Evolutionary conservation across 1,140 invertebrate genomes (phyloP), one percentile per base, ranked within the genome.

Genomic region (Laodelphax striatellus): DNA sequence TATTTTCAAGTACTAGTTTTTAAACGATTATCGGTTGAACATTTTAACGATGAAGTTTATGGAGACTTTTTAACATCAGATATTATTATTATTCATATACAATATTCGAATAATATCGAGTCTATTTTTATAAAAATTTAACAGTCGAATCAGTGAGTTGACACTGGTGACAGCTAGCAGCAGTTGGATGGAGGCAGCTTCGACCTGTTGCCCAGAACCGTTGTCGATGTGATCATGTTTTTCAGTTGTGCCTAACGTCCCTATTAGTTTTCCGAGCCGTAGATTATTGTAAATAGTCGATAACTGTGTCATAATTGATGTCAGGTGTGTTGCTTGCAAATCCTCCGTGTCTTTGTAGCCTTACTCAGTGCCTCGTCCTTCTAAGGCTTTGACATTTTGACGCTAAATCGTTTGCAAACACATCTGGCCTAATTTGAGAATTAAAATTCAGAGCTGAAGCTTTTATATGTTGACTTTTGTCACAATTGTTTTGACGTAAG

Each of bases 311-410:
- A n/a, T 44, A 44, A 44, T 44, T 44, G 14, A 50, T 63, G 50
- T 58, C 16, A 43, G 16, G 58, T 52, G 22, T 55, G 41, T 55
- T 44, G 59, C 59, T 60, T 60, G 28, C 54, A 55, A 24, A 31
- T 60, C 59, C 59, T 55, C 17, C 41, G 41, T 60, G 59, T 58
- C 57, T 34, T 28, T 55, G 57, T 60, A 60, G 59, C 59, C 59
- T 60, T 60, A 60, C 52, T 55, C 59, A 60, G 59, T 60, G 59
- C 59, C 59, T 60, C 46, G 50, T 60, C 50, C 46, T 41, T 22
- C 31, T 53, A 52, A 54, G 50, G 54, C 46, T 28, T 52, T 54
- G 13, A 44, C 19, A 52, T 24, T 22, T 19, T 54, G 41, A 19
- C 38, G 19, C 41, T 41, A 38, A 57, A 17, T 16, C 2, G 24